Conservation (phyloP, 2,113 vertebrate species). For the Gobiocypris rarus region DNA sequence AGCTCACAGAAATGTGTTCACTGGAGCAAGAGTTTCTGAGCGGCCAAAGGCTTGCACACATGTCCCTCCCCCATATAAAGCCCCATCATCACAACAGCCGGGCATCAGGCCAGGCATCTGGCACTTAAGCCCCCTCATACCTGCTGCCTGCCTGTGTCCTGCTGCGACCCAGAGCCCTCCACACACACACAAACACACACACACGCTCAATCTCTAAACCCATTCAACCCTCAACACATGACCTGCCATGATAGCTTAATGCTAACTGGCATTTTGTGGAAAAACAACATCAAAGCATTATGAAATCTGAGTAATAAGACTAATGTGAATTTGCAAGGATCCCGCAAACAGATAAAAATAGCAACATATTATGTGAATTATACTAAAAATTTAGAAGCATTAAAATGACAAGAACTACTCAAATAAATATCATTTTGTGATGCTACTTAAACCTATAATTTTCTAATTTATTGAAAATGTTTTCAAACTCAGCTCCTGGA, state of each 20-base stretch:
- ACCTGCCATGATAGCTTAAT: constrained; percentile 7
- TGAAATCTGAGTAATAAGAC: constrained; percentile 20
- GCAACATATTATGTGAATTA: background rate
- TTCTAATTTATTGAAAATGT: no score
- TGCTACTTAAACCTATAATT: no score
- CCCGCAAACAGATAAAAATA: background rate
- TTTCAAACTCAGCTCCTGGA: no score
- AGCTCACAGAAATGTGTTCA: constrained; percentile 8
- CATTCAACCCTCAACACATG: constrained; percentile 19
- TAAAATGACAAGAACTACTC: background rate
- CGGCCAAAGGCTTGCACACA: constrained; percentile 24
- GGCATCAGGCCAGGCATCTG: constrained; percentile 37
- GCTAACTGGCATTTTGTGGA: constrained; percentile 11
- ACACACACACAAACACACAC: constrained; percentile 1
- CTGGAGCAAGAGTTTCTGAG: background rate
- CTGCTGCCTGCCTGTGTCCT: constrained; percentile 39
- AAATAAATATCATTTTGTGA: background rate
- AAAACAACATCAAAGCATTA: constrained; percentile 17
- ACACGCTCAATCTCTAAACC: constrained; percentile 1
- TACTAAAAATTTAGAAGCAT: background rate
- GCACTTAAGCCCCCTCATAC: constrained; percentile 32
- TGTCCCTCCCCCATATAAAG: background rate
- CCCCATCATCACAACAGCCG: background rate
- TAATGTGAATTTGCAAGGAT: background rate
- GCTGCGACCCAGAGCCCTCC: constrained; percentile 1